Conservation (phyloP, 2,113 vertebrate genomes). For the Microcebus murinus region DNA sequence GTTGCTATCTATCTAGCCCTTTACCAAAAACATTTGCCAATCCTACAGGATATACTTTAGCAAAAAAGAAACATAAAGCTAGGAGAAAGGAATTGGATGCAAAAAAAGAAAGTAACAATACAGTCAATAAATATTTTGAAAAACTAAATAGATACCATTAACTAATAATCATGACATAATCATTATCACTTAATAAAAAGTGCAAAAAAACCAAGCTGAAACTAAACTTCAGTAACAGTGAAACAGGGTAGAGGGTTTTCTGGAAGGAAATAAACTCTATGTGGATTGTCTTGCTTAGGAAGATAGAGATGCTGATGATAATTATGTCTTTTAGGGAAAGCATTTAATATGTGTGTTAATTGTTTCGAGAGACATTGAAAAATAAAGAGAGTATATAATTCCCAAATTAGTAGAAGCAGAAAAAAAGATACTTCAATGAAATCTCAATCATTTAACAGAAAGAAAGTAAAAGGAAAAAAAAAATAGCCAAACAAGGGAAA, state of each 20-base stretch:
- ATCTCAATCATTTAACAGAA: neutral
- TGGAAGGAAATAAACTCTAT: neutral
- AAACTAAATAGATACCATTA: neutral
- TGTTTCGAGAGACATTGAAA: neutral
- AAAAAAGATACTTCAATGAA: neutral
- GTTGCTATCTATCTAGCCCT: neutral
- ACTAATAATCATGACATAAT: neutral
- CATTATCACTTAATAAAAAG: neutral
- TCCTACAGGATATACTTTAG: neutral
- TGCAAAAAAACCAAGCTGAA: neutral
- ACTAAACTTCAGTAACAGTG: neutral
- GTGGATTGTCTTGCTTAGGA: neutral
- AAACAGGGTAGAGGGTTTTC: neutral
- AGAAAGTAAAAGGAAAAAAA: neutral
- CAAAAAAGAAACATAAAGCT: neutral
- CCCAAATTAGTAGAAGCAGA: neutral
- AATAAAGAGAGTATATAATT: neutral
- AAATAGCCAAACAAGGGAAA: neutral
- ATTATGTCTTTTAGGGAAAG: neutral
- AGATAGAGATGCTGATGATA: neutral
- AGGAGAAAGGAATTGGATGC: neutral
- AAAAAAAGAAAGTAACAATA: neutral
- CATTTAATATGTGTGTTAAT: neutral
- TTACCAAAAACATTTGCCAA: neutral
- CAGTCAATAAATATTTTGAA: neutral